Evolutionary conservation across 2,888 invertebrate species (phyloP), one percentile per base, ranked within the genome.

Genomic region (Parnassius glacialis): DNA sequence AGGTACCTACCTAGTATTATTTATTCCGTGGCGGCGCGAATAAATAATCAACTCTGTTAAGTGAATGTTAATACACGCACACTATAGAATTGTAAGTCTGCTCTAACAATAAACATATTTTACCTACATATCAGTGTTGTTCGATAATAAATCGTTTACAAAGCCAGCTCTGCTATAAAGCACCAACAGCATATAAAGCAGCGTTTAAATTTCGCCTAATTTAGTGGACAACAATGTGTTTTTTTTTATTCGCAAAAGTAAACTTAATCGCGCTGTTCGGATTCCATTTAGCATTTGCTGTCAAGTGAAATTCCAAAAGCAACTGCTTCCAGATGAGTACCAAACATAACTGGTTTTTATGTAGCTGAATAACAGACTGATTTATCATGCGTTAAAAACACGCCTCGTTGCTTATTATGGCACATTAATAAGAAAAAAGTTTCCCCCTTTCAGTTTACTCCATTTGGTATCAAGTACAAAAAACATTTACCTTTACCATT

Each of bases 311-410:
- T 57, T 41, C 44, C 13, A 50, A 52, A 48, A 16, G 57, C 61
- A 62, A 64, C 59, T 42, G 61, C 62, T 57, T 16, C 42, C 52
- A 59, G 42, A 55, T 64, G 65, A 61, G 62, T 56, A 67, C 61
- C 61, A 68, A 66, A 68, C 64, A 62, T 65, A 71, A 71, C 70
- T 68, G 71, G 71, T 70, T 71, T 65, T 65, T 59, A 62, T 59
- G 20, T 62, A 55, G 45, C 51, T 44, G 51, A 58, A 62, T 48
- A 45, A 61, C 53, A 54, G 52, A 64, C 44, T 34, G 50, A 61
- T 65, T 64, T 61, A 62, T 48, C 13, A 16, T 54, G 59, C 57
- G 55, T 61, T 60, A 55, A 25, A 48, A 57, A 51, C 57, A 53
- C 34, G 50, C 9, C 43, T 52, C 25, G 25, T 43, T 34, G 34